Percentiles rank a stretch among this genome's conserved stretches.
These are phyloP conservation scores for Himalopsyche anomala DNA, from an alignment of 2,888 invertebrate species.

Conservation along the genomic window DNA sequence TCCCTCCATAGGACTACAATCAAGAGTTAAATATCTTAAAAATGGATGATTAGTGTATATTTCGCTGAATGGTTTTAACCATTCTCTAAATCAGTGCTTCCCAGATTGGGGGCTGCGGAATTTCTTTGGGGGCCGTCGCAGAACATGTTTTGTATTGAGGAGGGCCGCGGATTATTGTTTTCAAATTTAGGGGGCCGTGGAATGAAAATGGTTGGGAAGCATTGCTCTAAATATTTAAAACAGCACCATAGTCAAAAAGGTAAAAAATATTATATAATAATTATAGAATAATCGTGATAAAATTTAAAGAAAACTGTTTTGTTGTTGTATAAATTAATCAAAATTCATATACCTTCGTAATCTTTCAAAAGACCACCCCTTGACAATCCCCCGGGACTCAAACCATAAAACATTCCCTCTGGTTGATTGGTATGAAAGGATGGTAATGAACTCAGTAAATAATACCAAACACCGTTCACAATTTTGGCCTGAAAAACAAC, in stretches of 20 bases:
- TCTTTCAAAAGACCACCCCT: slow-evolving; percentile 75
- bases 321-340: too few relatives aligned
- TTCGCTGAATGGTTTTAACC: too few relatives aligned
- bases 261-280: background rate
- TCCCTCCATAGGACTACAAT: too few relatives aligned
- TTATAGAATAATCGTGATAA: too few relatives aligned
- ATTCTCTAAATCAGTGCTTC: background rate
- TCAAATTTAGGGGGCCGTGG: too few relatives aligned
- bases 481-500: slow-evolving; percentile 72
- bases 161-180: too few relatives aligned
- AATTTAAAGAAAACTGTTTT: too few relatives aligned
- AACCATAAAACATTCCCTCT: slow-evolving; percentile 74
- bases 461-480: slow-evolving; percentile 79
- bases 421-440: slow-evolving; percentile 74
- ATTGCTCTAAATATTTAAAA: background rate
- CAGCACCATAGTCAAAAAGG: background rate
- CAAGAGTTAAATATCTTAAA: too few relatives aligned
- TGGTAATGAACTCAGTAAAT: slow-evolving; percentile 77
- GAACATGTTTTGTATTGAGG: too few relatives aligned
- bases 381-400: slow-evolving; percentile 79
- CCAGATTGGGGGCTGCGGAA: too few relatives aligned
- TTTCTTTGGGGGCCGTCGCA: too few relatives aligned
- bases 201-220: too few relatives aligned
- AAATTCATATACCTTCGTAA: slow-evolving; percentile 72
- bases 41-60: background rate